Base-by-base conservation (phyloP, 2,113 vertebrate species). In the Gorsachius goisagi region DNA sequence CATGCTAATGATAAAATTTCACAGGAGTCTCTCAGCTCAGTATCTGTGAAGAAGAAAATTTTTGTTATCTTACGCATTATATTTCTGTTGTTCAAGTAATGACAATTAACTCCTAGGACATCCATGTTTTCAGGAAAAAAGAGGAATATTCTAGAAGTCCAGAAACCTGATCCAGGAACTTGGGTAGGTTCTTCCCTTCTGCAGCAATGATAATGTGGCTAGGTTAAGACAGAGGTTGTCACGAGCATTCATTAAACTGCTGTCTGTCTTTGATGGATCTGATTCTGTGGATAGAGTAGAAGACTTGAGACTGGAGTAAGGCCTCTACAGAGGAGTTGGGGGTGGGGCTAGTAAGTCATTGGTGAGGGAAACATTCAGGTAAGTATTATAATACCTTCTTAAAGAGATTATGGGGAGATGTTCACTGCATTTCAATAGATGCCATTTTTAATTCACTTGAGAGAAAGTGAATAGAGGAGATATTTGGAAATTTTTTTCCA, bases 321-420 rank as follows among this genome's bases (percentile, higher is more conserved):
- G 41, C 23, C 47, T 88, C 69, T 58, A 32, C 19, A 37, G 93
- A 60, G 64, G 19, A 87, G 33, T 49, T 86, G n/a, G 10, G 64
- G 49, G 11, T 79, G 33, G 76, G 44, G 7, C 71, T 95, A 93
- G 87, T 62, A 94, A 56, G 27, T 55, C 6, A 12, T 12, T 71
- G 59, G 18, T 87, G 68, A 93, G 95, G 88, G 86, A 78, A 84
- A 37, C 41, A 21, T 60, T 63, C 83, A 85, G 96, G 97, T 97
- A 97, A 97, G 97, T 97, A 95, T 86, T 56, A 41, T 58, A 1
- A 1, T 87, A 95, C 90, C n/a, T 71, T 96, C 71, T 82, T 63
- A 68, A 63, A 63, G 83, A 81, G 49, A 49, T 82, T 56, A 30
- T 47, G 85, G 86, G 86, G 83, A 92, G 69, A 53, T 0, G 1